Evolutionary conservation across 64 coral and sea anemone species (phyloP).

Genomic region (Cladopsammia gracilis): DNA sequence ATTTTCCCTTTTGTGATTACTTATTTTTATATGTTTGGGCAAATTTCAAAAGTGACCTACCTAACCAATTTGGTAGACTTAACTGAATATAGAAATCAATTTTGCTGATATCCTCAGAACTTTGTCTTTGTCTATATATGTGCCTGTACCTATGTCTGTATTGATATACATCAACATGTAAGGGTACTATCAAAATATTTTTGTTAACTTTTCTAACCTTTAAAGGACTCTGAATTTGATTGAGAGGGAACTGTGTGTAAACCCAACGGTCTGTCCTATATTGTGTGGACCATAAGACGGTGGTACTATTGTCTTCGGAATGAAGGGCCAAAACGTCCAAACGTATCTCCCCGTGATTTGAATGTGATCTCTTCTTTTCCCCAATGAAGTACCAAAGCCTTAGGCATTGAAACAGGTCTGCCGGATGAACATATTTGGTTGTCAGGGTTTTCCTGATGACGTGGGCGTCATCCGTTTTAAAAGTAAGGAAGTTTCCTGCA

Average conservation of each 20-base stretch:
- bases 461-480: not conserved
- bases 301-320: not conserved
- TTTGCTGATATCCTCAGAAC: too few species aligned
- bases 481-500: slow-evolving; percentile 9
- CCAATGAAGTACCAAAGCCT: slow-evolving; percentile 40
- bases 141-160: too few species aligned
- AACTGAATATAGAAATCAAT: too few species aligned
- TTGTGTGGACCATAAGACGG: slow-evolving; percentile 1
- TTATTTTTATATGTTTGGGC: too few species aligned
- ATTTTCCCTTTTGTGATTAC: too few species aligned
- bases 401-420: not conserved
- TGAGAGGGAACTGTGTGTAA: slow-evolving; percentile 25
- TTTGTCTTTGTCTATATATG: too few species aligned
- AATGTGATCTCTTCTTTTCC: slow-evolving; percentile 4
- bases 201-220: not conserved
- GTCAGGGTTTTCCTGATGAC: not conserved
- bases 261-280: slow-evolving; percentile 39
- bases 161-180: too few species aligned
- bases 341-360: not conserved
- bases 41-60: too few species aligned
- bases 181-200: too few species aligned
- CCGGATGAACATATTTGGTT: not conserved
- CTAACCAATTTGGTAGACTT: too few species aligned
- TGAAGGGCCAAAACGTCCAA: not conserved
- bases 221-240: too few species aligned